A percentile compares a stretch with the other conserved stretches of the same genome.
Evolutionary conservation across 2,797 vertebrate species (phyloP).

Genomic region (Carapus acus): DNA sequence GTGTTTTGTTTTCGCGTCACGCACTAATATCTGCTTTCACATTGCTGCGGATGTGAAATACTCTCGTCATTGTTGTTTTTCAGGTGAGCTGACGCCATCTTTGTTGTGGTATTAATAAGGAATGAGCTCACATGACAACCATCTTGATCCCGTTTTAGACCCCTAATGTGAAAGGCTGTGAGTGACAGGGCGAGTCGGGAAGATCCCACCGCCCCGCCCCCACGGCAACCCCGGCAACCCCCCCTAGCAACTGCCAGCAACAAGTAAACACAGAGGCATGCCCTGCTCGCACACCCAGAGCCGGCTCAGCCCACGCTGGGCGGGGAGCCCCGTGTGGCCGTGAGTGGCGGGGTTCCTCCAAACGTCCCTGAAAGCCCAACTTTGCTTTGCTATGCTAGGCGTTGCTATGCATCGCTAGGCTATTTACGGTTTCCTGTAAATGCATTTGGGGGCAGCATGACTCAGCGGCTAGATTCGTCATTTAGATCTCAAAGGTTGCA

Average conservation of each 20-base stretch:
- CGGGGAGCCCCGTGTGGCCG: slow-evolving; percentile 22
- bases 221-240: slow-evolving; percentile 9
- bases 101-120: not conserved
- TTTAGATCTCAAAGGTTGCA: no score
- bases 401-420: no score
- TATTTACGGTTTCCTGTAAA: no score
- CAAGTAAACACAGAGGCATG: slow-evolving; percentile 38
- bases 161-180: slow-evolving; percentile 4
- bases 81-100: not conserved
- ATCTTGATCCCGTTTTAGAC: not conserved
- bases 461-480: no score
- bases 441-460: no score
- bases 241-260: slow-evolving; percentile 20
- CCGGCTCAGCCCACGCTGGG: slow-evolving; percentile 32
- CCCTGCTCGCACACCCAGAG: not conserved
- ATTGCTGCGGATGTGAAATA: no score
- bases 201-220: no score
- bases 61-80: no score
- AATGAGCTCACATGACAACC: not conserved
- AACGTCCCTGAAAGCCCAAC: slow-evolving; percentile 40
- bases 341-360: slow-evolving; percentile 31
- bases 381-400: no score
- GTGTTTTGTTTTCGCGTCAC: no score
- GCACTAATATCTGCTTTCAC: no score
- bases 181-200: slow-evolving; percentile 9